These are phyloP conservation scores for Parambassis ranga DNA, from an alignment of 2,797 vertebrate genomes.

Conservation along the genomic window DNA sequence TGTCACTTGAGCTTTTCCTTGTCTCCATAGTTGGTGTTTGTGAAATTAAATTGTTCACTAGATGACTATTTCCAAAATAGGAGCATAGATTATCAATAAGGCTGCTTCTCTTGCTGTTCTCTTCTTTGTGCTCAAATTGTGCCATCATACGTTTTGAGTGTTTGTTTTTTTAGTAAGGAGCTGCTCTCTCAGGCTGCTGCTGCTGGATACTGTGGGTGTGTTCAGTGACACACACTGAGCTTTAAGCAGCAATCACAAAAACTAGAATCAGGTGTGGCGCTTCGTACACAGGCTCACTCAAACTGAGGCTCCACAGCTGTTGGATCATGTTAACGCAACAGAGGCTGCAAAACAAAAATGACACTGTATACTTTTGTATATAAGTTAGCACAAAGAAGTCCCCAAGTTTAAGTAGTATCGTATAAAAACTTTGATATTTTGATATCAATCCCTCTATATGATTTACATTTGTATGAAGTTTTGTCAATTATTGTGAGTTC, in stretches of 20 bases:
- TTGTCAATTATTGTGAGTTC: too few species aligned
- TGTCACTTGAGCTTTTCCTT: neutral
- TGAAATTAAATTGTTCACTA: neutral
- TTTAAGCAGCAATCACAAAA: conserved; percentile 52
- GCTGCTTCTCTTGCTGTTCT: neutral
- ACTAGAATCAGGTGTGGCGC: conserved; percentile 55
- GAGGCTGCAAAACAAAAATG: too few species aligned
- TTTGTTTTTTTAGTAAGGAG: neutral
- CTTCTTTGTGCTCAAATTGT: neutral
- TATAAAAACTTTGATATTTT: too few species aligned
- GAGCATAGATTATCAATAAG: neutral
- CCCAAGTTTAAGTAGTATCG: too few species aligned
- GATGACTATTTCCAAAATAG: neutral
- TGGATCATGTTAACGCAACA: too few species aligned
- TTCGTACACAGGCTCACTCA: neutral
- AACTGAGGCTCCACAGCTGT: rapidly evolving
- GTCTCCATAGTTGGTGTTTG: neutral
- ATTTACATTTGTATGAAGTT: too few species aligned
- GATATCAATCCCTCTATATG: too few species aligned
- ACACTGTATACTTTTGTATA: too few species aligned
- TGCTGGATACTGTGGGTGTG: neutral
- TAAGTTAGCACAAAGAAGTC: too few species aligned
- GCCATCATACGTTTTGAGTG: conserved; percentile 37
- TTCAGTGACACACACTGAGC: neutral
- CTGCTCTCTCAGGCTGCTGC: neutral